Conservation (phyloP, 2,797 vertebrate genomes). For the Halcyon leucocephala region DNA sequence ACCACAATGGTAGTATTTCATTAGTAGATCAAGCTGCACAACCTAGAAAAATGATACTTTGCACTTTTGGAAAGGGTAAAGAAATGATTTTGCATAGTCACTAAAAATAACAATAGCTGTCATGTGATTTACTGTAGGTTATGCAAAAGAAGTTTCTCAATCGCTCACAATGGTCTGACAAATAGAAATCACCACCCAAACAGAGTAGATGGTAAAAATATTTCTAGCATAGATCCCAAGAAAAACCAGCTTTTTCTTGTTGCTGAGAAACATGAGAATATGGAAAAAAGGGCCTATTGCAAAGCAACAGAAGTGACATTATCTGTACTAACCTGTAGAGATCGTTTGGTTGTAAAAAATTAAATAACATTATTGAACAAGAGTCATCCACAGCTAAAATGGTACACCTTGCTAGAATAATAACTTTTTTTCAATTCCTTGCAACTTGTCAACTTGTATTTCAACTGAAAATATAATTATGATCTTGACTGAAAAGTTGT, state of each 20-base stretch:
- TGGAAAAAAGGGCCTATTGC: not conserved
- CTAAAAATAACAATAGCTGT: not conserved
- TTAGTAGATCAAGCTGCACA: not conserved
- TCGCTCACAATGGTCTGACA: not conserved
- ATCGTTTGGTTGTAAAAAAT: not conserved
- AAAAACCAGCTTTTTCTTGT: not conserved
- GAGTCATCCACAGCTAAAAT: not conserved
- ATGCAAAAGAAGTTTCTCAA: slow-evolving; percentile 18
- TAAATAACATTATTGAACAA: not conserved
- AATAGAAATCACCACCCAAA: not conserved
- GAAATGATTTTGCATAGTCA: not conserved
- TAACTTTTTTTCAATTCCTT: not conserved
- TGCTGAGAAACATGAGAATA: not conserved
- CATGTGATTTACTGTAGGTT: slow-evolving; percentile 5
- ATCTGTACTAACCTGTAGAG: not conserved
- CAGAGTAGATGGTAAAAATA: not conserved
- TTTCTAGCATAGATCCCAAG: not conserved
- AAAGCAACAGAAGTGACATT: not conserved
- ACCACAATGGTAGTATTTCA: not conserved
- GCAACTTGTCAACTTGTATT: not conserved
- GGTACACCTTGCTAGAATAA: not conserved
- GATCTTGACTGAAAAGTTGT: not conserved
- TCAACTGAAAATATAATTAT: not conserved
- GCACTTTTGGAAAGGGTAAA: not conserved
- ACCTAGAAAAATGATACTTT: not conserved